Percentiles rank a stretch among this genome's conserved stretches.
Conservation (phyloP, 2,888 invertebrate genomes). For the Caenorhabditis sp. region DNA sequence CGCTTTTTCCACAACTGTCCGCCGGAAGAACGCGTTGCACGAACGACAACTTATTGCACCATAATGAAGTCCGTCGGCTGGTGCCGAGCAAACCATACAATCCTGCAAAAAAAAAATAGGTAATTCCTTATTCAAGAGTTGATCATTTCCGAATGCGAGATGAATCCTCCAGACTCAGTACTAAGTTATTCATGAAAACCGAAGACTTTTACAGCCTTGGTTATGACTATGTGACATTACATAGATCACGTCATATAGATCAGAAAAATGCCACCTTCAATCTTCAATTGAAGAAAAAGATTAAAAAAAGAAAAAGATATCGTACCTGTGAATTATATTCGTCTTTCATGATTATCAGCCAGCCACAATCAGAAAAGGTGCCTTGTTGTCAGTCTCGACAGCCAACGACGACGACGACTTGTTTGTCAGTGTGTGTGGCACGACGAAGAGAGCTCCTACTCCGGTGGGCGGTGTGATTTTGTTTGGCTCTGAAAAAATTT, state of each 20-base stretch:
- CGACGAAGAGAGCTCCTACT: conserved; percentile 13
- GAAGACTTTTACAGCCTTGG: neutral
- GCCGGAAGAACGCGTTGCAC: conserved; percentile 77
- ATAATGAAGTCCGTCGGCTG: conserved; percentile 80
- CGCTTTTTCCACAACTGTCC: conserved; percentile 79
- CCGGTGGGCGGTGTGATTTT: conserved; percentile 34
- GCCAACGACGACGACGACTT: conserved; percentile 24
- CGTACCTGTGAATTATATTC: conserved; percentile 60
- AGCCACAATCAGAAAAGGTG: neutral
- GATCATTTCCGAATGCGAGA: too few relatives aligned
- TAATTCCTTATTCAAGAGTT: too few relatives aligned
- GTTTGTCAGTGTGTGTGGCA: conserved; percentile 24
- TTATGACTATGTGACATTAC: neutral
- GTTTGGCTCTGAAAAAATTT: conserved; percentile 22
- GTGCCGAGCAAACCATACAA: conserved; percentile 75
- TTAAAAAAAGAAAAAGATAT: too few relatives aligned
- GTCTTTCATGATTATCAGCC: conserved; percentile 51
- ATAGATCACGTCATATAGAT: too few relatives aligned
- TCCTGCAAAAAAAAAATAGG: conserved; percentile 46
- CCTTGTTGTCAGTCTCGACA: conserved; percentile 5
- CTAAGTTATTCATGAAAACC: neutral
- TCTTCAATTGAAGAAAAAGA: too few relatives aligned
- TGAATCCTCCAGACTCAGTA: too few relatives aligned
- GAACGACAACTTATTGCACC: conserved; percentile 77
- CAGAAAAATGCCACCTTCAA: too few relatives aligned